phyloP scores from a whole-genome alignment of 2,888 invertebrate genomes.

The Watsonalla binaria region DNA sequence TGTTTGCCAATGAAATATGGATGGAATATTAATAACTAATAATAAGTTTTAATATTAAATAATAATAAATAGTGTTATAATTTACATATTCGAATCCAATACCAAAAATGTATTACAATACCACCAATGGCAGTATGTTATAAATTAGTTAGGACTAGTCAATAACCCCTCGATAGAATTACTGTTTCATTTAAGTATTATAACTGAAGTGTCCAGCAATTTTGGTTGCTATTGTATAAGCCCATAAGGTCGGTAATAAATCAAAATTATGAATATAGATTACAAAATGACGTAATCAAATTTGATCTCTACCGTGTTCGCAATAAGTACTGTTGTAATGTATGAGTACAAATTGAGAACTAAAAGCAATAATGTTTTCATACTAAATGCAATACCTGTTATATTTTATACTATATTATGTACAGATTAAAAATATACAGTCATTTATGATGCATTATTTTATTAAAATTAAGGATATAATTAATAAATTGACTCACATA shows the following conservation, averaged over 20 bases:
- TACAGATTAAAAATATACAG: slow-evolving; percentile 51
- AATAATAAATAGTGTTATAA: slow-evolving; percentile 4
- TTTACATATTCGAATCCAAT: slow-evolving; percentile 43
- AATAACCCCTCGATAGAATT: slow-evolving; percentile 22
- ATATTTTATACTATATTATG: slow-evolving; percentile 19
- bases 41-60: background rate
- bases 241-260: background rate
- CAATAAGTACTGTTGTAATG: too few relatives aligned
- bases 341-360: background rate
- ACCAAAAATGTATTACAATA: slow-evolving; percentile 66
- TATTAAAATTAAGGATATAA: slow-evolving; percentile 27
- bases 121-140: slow-evolving; percentile 60
- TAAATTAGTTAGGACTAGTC: slow-evolving; percentile 61
- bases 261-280: background rate
- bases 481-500: slow-evolving; percentile 17
- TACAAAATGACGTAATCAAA: too few relatives aligned
- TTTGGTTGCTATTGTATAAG: background rate
- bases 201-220: background rate
- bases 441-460: slow-evolving; percentile 38
- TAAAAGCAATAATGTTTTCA: background rate
- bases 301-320: background rate
- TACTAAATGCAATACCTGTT: background rate
- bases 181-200: background rate
- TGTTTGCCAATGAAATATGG: too few relatives aligned
- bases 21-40: background rate